Base-by-base conservation (phyloP, 2,888 invertebrate genomes). In the Scaptomyza cyrtandrae region DNA sequence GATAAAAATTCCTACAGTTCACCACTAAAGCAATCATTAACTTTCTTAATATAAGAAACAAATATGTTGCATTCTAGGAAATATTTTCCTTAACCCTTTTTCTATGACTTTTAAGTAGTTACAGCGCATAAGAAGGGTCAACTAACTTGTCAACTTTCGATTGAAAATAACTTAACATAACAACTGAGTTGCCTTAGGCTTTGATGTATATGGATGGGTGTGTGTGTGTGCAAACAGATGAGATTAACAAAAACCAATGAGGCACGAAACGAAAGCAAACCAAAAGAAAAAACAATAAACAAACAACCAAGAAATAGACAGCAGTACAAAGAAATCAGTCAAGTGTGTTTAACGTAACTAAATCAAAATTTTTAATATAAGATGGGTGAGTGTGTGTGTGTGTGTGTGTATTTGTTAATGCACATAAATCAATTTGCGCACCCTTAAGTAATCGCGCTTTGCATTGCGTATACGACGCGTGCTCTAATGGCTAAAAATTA, bases 401-500 rank as follows among this genome's bases (percentile, higher is more conserved):
- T 19, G 39, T 44, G 53, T 46, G 54, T 35, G 6, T 39, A 52
- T 45, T 45, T 43, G 14, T 48, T 37, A 55, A 49, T 65, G 52
- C 44, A 66, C 49, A 75, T 59, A 54, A 46, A 64, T 57, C 46
- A 74, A 76, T 82, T 80, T 66, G 44, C 54, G 44, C 59, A 55
- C 48, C 54, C 50, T 27, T 27, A 7, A 45, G 71, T 75, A 62
- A 62, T 59, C 72, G 69, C 74, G 62, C 45, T 59, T 52, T 16
- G 14, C 68, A 44, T 65, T 68, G 57, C 62, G 75, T 74, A 74
- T 71, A 71, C 52, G 78, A 56, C 57, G 46, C 41, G 54, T 45
- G 48, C 53, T 71, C 80, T 80, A 81, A 78, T 86, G 64, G 76
- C 69, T 81, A 41, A 63, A 86, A 86, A 83, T 86, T 83, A 86